phyloP scores from a whole-genome alignment of 2,888 invertebrate genomes.

The Ichneumoninae sp. region DNA sequence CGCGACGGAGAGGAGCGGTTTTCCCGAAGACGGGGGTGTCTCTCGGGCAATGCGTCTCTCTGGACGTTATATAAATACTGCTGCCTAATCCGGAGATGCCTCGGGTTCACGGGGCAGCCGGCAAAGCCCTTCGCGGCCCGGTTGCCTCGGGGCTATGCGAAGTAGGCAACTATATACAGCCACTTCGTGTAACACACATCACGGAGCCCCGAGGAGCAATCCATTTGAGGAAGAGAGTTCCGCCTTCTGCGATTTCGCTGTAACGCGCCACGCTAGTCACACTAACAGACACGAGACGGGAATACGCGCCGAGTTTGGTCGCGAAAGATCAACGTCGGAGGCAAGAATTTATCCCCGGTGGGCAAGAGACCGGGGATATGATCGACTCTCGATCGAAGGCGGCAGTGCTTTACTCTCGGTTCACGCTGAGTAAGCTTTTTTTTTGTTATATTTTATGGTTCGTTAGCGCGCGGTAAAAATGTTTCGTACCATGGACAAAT shows the following conservation, averaged over 20 bases:
- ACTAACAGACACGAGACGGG: slow-evolving; percentile 22
- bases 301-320: slow-evolving; percentile 31
- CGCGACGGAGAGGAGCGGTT: slow-evolving; percentile 31
- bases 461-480: no score
- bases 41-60: slow-evolving; percentile 63
- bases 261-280: background rate
- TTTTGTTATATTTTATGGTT: background rate
- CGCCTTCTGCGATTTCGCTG: slow-evolving; percentile 33
- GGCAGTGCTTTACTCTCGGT: background rate
- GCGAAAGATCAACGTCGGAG: slow-evolving; percentile 9
- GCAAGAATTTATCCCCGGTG: background rate
- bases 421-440: background rate
- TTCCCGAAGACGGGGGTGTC: slow-evolving; percentile 43
- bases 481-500: no score
- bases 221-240: slow-evolving; percentile 42
- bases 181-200: slow-evolving; percentile 24
- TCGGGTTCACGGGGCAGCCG: slow-evolving; percentile 38
- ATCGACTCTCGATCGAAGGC: background rate
- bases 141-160: slow-evolving; percentile 7
- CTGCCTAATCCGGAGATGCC: slow-evolving; percentile 70
- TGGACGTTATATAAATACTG: slow-evolving; percentile 72
- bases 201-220: slow-evolving; percentile 38
- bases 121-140: slow-evolving; percentile 14
- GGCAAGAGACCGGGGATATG: background rate
- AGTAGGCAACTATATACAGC: background rate